These are phyloP conservation scores for Orientallactaga sibirica DNA, from an alignment of 2,797 vertebrate species.

Conservation along the genomic window DNA sequence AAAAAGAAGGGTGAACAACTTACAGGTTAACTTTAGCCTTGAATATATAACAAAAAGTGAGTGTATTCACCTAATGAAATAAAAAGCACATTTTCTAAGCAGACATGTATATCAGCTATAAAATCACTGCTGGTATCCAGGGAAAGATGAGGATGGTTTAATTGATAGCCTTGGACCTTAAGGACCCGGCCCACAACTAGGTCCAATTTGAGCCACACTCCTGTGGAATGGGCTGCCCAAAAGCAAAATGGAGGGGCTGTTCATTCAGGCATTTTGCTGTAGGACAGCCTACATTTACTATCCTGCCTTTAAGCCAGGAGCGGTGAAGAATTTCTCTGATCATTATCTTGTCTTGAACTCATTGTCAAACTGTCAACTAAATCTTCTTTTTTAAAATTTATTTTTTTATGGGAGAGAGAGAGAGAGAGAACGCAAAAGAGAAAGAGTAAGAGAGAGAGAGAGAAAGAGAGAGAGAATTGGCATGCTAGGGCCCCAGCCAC, in stretches of 20 bases:
- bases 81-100: background rate
- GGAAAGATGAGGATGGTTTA: background rate
- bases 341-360: background rate
- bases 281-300: background rate
- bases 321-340: background rate
- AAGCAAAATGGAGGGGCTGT: background rate
- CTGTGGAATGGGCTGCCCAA: too few species aligned
- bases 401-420: too few species aligned
- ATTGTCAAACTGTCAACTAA: background rate
- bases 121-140: background rate
- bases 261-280: background rate
- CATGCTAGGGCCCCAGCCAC: too few species aligned
- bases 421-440: too few species aligned
- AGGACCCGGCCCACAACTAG: background rate
- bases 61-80: background rate
- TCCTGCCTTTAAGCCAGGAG: background rate
- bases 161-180: background rate
- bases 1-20: background rate
- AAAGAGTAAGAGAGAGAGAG: too few species aligned
- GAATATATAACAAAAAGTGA: background rate
- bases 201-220: background rate
- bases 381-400: background rate
- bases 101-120: background rate
- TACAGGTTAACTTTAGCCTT: background rate
- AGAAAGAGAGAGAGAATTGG: too few species aligned